These are phyloP conservation scores for Zosterops japonicus DNA, from an alignment of 2,113 vertebrate genomes.

Conservation along the genomic window DNA sequence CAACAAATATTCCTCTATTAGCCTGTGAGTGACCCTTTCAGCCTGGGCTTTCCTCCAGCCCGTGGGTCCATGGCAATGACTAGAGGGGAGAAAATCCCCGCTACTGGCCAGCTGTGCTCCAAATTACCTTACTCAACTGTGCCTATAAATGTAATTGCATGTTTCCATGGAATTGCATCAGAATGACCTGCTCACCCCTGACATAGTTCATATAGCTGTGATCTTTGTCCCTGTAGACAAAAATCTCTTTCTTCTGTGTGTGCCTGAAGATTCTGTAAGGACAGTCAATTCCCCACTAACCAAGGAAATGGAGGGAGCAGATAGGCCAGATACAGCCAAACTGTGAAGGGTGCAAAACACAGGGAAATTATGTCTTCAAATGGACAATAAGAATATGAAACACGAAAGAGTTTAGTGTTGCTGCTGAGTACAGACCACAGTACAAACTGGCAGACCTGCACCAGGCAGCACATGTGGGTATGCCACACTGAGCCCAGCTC, in stretches of 20 bases:
- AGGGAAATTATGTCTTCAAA: neutral
- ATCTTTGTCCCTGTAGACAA: neutral
- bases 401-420: neutral
- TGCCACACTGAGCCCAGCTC: neutral
- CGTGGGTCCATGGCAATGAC: neutral
- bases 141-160: constrained; percentile 13
- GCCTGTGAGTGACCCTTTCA: constrained; percentile 4
- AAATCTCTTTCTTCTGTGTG: neutral
- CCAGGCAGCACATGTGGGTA: neutral
- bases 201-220: neutral
- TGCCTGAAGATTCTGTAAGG: neutral
- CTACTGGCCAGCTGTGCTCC: constrained; percentile 31
- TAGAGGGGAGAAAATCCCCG: neutral
- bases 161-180: constrained; percentile 36
- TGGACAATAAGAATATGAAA: neutral
- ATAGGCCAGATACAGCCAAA: neutral
- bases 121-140: constrained; percentile 29
- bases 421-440: neutral
- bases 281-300: neutral
- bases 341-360: neutral
- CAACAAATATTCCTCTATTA: constrained; percentile 6
- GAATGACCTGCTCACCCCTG: constrained; percentile 25
- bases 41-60: neutral
- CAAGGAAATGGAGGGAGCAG: neutral
- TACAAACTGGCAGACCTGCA: neutral